Conservation (phyloP, 2,113 vertebrate genomes). For the Pimephales promelas region DNA sequence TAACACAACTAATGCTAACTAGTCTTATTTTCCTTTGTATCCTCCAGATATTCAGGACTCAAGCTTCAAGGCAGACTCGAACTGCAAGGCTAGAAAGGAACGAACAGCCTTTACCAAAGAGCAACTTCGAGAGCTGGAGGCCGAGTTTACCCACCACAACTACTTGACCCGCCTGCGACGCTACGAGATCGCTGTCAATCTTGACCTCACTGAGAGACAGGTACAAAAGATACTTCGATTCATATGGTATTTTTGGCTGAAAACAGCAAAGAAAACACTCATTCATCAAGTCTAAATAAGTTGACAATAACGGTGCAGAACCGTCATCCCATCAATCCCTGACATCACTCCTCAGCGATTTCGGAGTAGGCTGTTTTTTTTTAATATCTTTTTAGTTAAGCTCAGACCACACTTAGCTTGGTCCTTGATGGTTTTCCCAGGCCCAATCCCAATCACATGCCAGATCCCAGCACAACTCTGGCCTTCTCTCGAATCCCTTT, state of each 20-base stretch:
- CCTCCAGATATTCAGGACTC: slow-evolving; percentile 70
- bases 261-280: neutral
- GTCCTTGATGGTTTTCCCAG: slow-evolving; percentile 74
- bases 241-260: neutral
- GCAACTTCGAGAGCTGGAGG: slow-evolving; percentile 92
- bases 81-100: slow-evolving; percentile 91
- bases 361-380: neutral
- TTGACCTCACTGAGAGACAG: slow-evolving; percentile 97
- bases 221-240: slow-evolving; percentile 63
- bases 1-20: neutral
- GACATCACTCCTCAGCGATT: slow-evolving; percentile 46
- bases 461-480: slow-evolving; percentile 61
- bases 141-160: slow-evolving; percentile 95
- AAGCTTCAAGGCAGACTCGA: slow-evolving; percentile 77
- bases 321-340: slow-evolving; percentile 44
- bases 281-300: neutral
- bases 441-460: slow-evolving; percentile 56
- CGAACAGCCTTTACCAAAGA: slow-evolving; percentile 96
- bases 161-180: slow-evolving; percentile 94
- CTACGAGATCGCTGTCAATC: slow-evolving; percentile 96
- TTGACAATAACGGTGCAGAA: neutral
- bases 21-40: slow-evolving; percentile 5
- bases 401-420: slow-evolving; percentile 66
- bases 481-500: slow-evolving; percentile 56
- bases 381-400: neutral